Evolutionary conservation across 2,113 vertebrate species (phyloP), one percentile per base, ranked within the genome.

Genomic region (Circaetus gallicus): DNA sequence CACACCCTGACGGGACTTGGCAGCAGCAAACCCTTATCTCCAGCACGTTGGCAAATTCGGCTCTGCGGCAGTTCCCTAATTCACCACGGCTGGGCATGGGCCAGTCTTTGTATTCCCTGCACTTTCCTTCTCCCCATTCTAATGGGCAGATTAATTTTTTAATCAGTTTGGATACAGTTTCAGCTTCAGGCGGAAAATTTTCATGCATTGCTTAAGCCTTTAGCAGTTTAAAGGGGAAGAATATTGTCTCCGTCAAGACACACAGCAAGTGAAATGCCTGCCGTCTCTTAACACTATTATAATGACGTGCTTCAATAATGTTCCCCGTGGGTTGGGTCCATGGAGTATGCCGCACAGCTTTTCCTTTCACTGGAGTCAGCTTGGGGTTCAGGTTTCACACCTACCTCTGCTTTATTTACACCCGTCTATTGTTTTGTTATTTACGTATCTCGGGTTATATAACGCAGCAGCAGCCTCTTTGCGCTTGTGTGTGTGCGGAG

Each of bases 401-500:
- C 63, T 58, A 28, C 62, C 76, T n/a, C 50, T 59, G 85, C 72
- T 65, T n/a, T 45, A 42, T 79, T 84, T 56, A 55, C 77, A 34
- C 62, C 62, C 2, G 0, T 16, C 34, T 49, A 1, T 66, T 86
- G 52, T 72, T 93, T 66, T 24, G 49, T 63, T 77, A 31, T 61
- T 90, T 58, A 65, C 13, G 0, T 32, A 9, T n/a, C 45, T 19
- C 0, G 1, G 66, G 38, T 86, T 78, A 26, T 42, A 3, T 9
- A 72, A 62, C 0, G 3, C n/a, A 20, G 61, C 59, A 43, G 78
- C 81, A 16, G 34, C 67, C 42, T 58, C 45, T 26, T 24, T 5
- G 20, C 4, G 1, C 10, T 52, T 28, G 0, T 13, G 4, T 8
- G 40, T 11, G 14, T 1, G 8, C 3, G 2, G 20, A 38, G 49